Conservation (phyloP, 2,113 vertebrate species). For the Lontra canadensis region DNA sequence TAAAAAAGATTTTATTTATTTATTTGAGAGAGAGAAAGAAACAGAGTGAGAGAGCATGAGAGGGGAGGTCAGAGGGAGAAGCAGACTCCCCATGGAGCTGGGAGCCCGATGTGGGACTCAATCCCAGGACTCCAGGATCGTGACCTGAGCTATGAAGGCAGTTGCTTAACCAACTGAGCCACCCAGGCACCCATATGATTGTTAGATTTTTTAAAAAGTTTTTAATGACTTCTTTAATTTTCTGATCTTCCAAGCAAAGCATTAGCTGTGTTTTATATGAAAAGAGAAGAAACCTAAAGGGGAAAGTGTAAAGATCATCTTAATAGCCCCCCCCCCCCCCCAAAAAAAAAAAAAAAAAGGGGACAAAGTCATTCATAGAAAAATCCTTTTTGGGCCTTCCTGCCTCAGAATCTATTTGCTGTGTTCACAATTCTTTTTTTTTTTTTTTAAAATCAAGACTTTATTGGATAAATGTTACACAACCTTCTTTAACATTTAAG, state of each 20-base stretch:
- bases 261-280: constrained; percentile 18
- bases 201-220: background rate
- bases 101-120: too few relatives aligned
- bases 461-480: constrained; percentile 90
- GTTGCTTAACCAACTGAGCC: too few relatives aligned
- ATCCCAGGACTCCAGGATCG: too few relatives aligned
- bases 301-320: background rate
- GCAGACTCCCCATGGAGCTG: too few relatives aligned
- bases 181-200: too few relatives aligned
- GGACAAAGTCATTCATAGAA: constrained; percentile 1
- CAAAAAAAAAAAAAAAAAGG: too few relatives aligned
- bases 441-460: constrained; percentile 82
- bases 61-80: too few relatives aligned
- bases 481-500: constrained; percentile 89
- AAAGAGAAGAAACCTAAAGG: background rate
- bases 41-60: too few relatives aligned
- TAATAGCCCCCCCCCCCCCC: background rate
- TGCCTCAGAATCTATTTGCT: background rate
- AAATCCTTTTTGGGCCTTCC: background rate
- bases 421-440: background rate
- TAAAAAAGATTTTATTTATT: background rate
- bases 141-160: too few relatives aligned
- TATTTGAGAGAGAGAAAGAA: too few relatives aligned
- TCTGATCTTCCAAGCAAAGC: constrained; percentile 32
- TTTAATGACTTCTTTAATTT: background rate